Evolutionary conservation across 2,797 vertebrate species (phyloP).

Genomic region (Enteromius thamalakanensis): DNA sequence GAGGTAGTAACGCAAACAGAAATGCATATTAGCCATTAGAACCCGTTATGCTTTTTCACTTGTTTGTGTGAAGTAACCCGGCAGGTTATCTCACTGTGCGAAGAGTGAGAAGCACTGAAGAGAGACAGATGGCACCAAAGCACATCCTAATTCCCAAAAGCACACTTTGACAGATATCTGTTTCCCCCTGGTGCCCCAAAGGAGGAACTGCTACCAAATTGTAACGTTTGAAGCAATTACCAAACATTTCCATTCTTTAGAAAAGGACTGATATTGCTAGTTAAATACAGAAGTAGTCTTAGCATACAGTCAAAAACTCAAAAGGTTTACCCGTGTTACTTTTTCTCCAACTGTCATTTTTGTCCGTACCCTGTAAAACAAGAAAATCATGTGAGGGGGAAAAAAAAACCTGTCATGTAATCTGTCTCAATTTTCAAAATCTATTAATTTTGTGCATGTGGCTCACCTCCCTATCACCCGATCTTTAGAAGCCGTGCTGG

Average conservation of each 20-base stretch:
- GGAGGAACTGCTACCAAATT: constrained; percentile 74
- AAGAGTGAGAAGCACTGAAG: constrained; percentile 41
- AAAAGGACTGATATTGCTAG: neutral
- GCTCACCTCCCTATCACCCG: constrained; percentile 70
- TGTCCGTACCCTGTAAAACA: constrained; percentile 20
- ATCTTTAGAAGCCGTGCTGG: constrained; percentile 79
- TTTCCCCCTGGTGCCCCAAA: constrained; percentile 82
- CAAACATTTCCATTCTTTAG: neutral
- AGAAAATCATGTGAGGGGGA: constrained; percentile 11
- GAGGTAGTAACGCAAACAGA: neutral
- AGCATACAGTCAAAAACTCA: neutral
- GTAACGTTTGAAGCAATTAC: constrained; percentile 55
- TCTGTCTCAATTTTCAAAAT: constrained; percentile 82
- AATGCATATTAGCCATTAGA: constrained; percentile 5
- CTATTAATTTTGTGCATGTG: constrained; percentile 80
- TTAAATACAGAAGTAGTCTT: constrained; percentile 1
- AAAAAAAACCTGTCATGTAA: constrained; percentile 72
- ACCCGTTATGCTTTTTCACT: neutral
- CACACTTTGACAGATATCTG: constrained; percentile 78
- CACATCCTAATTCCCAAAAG: constrained; percentile 69
- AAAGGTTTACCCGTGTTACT: constrained; percentile 34
- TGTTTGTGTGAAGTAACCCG: constrained; percentile 31
- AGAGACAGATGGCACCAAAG: constrained; percentile 50
- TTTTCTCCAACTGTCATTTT: constrained; percentile 55
- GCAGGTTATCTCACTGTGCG: constrained; percentile 16